Evolutionary conservation across 1,140 invertebrate genomes (phyloP).

Genomic region (Phymorhynchus buccinoides): DNA sequence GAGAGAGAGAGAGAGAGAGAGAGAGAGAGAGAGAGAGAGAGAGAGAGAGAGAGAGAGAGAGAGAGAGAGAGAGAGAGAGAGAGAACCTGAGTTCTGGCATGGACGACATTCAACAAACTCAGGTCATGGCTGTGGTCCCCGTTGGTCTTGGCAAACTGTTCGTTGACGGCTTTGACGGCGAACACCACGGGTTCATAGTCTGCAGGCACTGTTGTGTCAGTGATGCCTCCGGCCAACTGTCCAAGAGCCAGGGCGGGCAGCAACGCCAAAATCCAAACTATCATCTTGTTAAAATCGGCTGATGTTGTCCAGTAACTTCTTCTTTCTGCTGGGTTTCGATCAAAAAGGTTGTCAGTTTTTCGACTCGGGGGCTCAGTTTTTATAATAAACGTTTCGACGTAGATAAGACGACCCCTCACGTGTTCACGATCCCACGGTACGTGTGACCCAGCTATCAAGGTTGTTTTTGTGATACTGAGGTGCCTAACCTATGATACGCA

Average conservation of each 20-base stretch:
- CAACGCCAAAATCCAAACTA: neutral
- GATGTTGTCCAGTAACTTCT: neutral
- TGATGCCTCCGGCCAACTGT: neutral
- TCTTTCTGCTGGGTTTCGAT: too few species aligned
- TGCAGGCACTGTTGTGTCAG: neutral
- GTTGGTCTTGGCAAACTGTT: neutral
- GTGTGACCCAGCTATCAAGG: neutral
- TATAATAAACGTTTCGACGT: neutral
- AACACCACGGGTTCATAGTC: slow-evolving; percentile 18
- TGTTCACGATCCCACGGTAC: neutral
- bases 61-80: neutral
- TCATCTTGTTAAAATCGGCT: neutral
- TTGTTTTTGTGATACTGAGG: neutral
- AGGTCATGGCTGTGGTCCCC: neutral
- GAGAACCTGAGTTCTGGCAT: slow-evolving; percentile 25
- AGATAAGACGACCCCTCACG: neutral
- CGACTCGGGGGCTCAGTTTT: too few species aligned
- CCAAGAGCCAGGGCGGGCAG: slow-evolving; percentile 9
- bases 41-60: neutral
- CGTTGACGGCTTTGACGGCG: slow-evolving; percentile 2
- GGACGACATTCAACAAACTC: neutral
- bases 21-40: too few species aligned
- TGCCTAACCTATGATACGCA: too few species aligned
- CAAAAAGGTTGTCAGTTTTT: neutral
- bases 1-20: too few species aligned